Conservation (phyloP, 2,113 vertebrate genomes). For the Lycaon pictus region DNA sequence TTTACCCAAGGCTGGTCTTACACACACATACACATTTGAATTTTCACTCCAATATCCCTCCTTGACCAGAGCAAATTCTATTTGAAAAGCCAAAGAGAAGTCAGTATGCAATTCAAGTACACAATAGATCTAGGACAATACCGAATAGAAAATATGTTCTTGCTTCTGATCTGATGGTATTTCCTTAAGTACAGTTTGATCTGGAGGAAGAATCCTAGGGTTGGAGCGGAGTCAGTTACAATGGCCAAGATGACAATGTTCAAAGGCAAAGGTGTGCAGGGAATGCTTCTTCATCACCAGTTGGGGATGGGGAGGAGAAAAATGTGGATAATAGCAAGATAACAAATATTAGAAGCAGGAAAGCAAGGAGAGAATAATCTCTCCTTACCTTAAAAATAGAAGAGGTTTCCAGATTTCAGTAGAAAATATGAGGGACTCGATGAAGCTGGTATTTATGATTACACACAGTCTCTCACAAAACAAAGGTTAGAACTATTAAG, state of each 20-base stretch:
- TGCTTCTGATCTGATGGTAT: neutral
- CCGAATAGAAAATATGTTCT: neutral
- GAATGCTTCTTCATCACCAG: neutral
- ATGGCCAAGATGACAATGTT: neutral
- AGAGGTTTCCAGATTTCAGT: neutral
- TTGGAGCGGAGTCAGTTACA: neutral
- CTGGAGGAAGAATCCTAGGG: neutral
- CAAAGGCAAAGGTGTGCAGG: neutral
- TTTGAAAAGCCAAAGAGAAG: neutral
- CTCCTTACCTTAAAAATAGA: neutral
- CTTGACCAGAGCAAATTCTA: neutral
- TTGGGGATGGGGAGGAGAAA: neutral
- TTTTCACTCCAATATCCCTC: neutral
- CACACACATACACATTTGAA: neutral
- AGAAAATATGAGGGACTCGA: neutral
- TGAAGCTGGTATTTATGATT: neutral
- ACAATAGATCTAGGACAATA: neutral
- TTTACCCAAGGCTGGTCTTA: neutral
- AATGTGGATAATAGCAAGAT: neutral
- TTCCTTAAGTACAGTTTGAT: conserved; percentile 9
- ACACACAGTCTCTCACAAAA: neutral
- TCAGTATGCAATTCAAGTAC: neutral
- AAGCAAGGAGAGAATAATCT: neutral
- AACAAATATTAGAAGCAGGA: neutral
- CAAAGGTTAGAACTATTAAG: neutral